These are phyloP conservation scores for Tortrix viridana DNA, from an alignment of 2,888 invertebrate genomes.

Conservation along the genomic window DNA sequence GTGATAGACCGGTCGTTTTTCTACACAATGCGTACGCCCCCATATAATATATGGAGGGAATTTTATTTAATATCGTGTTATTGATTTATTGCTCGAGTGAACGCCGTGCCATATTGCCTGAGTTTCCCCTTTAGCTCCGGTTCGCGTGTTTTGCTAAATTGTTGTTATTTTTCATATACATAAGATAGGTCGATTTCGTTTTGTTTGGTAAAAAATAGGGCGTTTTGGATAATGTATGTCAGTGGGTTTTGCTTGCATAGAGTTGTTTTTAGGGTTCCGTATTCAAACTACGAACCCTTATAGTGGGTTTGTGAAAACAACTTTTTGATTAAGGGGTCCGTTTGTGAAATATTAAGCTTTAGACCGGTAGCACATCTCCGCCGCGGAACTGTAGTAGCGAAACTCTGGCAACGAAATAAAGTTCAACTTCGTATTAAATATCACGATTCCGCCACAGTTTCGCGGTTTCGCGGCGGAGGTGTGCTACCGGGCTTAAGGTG, in stretches of 20 bases:
- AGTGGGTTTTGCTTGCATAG: not conserved
- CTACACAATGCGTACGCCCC: slow-evolving; percentile 56
- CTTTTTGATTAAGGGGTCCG: no score
- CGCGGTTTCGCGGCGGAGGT: no score
- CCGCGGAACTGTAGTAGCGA: no score
- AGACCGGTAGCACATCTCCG: no score
- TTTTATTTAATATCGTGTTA: slow-evolving; percentile 79
- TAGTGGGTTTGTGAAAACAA: no score
- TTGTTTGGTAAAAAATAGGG: not conserved
- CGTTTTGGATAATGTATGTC: slow-evolving; percentile 1
- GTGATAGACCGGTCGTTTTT: slow-evolving; percentile 59
- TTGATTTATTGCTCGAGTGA: slow-evolving; percentile 72
- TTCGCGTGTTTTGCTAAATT: slow-evolving; percentile 36
- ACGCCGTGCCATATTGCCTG: slow-evolving; percentile 54
- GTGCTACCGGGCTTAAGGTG: no score
- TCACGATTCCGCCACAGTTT: no score
- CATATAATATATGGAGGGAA: slow-evolving; percentile 69
- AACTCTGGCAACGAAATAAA: no score
- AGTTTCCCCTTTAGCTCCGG: slow-evolving; percentile 54
- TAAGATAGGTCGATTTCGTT: slow-evolving; percentile 26
- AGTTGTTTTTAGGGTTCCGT: not conserved
- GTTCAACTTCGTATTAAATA: no score
- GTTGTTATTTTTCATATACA: slow-evolving; percentile 36
- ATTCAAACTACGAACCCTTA: no score
- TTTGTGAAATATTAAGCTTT: no score